Evolutionary conservation across 2,888 invertebrate genomes (phyloP), one percentile per base, ranked within the genome.

Genomic region (Melitaea athalia): DNA sequence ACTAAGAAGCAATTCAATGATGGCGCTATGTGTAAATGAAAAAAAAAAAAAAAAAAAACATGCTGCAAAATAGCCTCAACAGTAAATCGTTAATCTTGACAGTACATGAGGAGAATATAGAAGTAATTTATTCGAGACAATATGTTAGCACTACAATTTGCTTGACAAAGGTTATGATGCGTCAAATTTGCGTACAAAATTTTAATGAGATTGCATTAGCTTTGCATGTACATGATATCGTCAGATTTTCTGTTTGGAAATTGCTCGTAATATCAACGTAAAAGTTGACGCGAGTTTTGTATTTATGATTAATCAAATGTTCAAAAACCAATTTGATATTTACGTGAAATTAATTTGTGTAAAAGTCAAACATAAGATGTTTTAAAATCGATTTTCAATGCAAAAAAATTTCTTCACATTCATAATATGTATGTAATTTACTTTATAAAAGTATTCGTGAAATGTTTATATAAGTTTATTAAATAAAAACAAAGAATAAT

Each of bases 61-160:
- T 67, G 68, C 68, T 67, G 72, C 57, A 61, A 33, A 47, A 53
- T 50, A 72, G 67, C 72, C 72, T 75, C 71, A 70, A 67, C 62
- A 72, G 42, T 66, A 63, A 67, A 69, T 73, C 72, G 68, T 74
- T 73, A 75, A 76, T 76, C 71, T 74, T 52, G 17, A 57, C 49
- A 65, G 64, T 61, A 72, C 75, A 72, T 68, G 72, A 69, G 59
- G 42, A 60, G 75, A 75, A 76, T 75, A 66, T 53, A 67, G 59
- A 73, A 71, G 63, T 68, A 43, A 68, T 65, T 47, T 62, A 66
- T 45, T 49, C 61, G 38, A 14, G 33, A 57, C 55, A 45, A 64
- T 43, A 49, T 55, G 67, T 63, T 70, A 70, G 50, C 59, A 59
- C 33, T 33, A 42, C 59, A 7, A 67, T 47, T 17, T n/a, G 17